Evolutionary conservation across 2,113 vertebrate genomes (phyloP).

Genomic region (Calypte anna): DNA sequence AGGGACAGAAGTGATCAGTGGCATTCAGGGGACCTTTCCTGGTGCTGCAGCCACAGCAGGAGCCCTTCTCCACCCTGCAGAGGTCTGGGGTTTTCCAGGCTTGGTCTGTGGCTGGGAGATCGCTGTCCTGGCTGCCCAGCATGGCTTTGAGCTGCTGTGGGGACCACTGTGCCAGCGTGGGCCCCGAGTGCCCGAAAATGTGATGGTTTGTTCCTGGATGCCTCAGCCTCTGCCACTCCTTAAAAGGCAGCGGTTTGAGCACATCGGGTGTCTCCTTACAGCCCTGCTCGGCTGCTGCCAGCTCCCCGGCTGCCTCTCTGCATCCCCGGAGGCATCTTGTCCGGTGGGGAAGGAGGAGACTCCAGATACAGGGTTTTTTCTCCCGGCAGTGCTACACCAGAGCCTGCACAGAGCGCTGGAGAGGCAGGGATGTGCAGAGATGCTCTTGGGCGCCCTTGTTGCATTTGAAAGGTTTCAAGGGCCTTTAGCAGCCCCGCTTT

Average conservation of each 20-base stretch:
- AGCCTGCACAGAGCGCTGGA: neutral
- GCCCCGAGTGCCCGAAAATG: neutral
- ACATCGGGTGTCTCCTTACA: constrained; percentile 21
- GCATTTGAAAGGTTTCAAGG: neutral
- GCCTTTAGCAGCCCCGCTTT: neutral
- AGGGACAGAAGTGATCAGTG: neutral
- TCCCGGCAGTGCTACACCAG: neutral
- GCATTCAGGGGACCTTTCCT: rapidly evolving
- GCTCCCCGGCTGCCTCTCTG: neutral
- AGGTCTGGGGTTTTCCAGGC: neutral
- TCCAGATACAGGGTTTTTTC: neutral
- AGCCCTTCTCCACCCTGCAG: rapidly evolving
- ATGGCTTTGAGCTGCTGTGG: neutral
- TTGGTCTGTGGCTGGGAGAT: neutral
- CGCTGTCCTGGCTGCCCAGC: neutral
- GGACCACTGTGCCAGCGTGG: rapidly evolving
- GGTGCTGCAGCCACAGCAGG: rapidly evolving
- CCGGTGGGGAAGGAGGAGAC: rapidly evolving
- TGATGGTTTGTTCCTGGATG: neutral
- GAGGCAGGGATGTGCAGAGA: neutral
- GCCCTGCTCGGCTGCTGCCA: neutral
- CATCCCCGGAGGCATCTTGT: neutral
- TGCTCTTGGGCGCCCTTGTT: neutral
- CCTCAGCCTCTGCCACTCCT: neutral
- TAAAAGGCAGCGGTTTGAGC: constrained; percentile 36